Evolutionary conservation across 2,888 invertebrate genomes (phyloP), one percentile per base, ranked within the genome.

Genomic region (Bellardia bayeri): DNA sequence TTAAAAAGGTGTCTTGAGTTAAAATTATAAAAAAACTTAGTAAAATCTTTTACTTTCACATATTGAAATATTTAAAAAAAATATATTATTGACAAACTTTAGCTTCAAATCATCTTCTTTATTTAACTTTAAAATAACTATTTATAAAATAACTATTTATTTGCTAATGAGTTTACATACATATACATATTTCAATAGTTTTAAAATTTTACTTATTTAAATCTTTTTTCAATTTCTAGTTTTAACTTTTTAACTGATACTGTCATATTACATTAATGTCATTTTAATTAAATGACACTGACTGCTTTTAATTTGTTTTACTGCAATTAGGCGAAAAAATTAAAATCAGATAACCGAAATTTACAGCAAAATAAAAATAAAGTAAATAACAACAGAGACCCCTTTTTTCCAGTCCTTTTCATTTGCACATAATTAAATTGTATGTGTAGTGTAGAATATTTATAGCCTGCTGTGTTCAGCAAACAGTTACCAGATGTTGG

Each of bases 341-440:
- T 13, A 1, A 81, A 74, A 66, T 56, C 64, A 66, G 51, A 80
- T 71, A 63, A 13, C 45, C 11, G 14, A 63, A 71, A 69, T 11
- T 45, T 45, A 11, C 45, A 11, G 8, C 9, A 23, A 23, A 23
- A 56, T n/a, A 51, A 51, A 51, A 51, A 51, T 23, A 23, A 23
- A 23, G 23, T 23, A 51, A 51, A 5, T 2, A 11, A 42, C 8
- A 11, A n/a, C 51, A n/a, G 37, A 33, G 30, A n/a, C 51, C 14
- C 0, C 8, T 42, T n/a, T 63, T 30, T 64, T 6, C 8, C 56
- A 66, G 45, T 72, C 37, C 56, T 66, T 74, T 81, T 56, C 54
- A 63, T 83, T 83, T 72, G 61, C 63, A 78, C 71, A 83, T 78
- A 71, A 83, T 83, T 71, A 78, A 83, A 78, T 71, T 78, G 71